phyloP scores from a whole-genome alignment of 2,797 vertebrate species.

The Peromyscus nudipes region DNA sequence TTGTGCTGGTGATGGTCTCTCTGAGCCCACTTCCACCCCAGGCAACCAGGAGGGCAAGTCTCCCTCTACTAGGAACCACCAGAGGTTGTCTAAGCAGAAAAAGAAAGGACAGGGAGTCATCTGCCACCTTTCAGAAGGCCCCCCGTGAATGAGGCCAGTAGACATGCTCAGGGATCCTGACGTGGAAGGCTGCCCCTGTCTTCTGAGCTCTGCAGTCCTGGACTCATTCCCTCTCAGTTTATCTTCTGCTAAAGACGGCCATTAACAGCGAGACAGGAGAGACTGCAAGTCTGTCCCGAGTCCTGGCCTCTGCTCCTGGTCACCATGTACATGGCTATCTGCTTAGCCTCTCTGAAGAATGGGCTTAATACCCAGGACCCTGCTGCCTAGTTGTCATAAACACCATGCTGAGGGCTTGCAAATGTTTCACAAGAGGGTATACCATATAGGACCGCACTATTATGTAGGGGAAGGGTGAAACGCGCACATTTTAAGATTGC shows the following conservation, averaged over 20 bases:
- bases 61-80: accelerated
- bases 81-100: not conserved
- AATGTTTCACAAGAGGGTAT: accelerated
- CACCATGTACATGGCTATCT: accelerated
- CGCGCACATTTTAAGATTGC: not conserved
- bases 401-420: too few species aligned
- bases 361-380: not conserved
- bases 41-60: not conserved
- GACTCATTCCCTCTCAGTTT: accelerated
- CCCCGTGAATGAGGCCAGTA: too few species aligned
- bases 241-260: accelerated
- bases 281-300: not conserved
- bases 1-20: not conserved
- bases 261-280: accelerated
- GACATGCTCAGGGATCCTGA: accelerated
- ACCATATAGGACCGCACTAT: accelerated
- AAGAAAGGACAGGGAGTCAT: not conserved
- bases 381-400: not conserved
- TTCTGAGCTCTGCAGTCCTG: not conserved
- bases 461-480: accelerated
- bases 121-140: not conserved
- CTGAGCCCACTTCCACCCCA: not conserved
- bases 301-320: not conserved
- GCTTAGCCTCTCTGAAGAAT: not conserved
- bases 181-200: too few species aligned